phyloP scores from a whole-genome alignment of 2,797 vertebrate species.

The Syngnathus acus region DNA sequence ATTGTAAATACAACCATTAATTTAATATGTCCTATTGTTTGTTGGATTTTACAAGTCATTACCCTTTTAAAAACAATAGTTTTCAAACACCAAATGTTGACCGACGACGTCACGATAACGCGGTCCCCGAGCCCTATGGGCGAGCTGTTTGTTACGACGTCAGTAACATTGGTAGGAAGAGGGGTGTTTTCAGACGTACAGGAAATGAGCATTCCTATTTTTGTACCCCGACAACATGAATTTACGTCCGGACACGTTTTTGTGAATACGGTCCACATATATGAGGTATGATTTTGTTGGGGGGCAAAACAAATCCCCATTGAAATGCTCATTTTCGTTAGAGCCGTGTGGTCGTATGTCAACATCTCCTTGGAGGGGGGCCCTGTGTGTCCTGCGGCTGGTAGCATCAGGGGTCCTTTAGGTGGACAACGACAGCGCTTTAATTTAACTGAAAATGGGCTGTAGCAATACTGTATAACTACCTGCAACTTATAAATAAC shows the following conservation, averaged over 20 bases:
- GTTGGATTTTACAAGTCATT: background rate
- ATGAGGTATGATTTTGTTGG: constrained; percentile 29
- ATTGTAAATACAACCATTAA: background rate
- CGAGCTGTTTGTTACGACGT: constrained; percentile 47
- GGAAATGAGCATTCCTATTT: constrained; percentile 33
- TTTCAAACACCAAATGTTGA: constrained; percentile 14
- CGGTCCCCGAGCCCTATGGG: constrained; percentile 14
- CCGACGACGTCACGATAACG: constrained; percentile 44
- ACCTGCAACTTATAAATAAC: background rate
- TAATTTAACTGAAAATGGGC: background rate
- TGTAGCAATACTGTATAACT: background rate
- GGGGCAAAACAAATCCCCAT: background rate
- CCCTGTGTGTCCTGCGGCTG: constrained; percentile 19
- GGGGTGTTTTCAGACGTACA: constrained; percentile 38
- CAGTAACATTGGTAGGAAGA: constrained; percentile 26
- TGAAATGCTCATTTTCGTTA: constrained; percentile 1
- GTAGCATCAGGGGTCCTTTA: constrained; percentile 57
- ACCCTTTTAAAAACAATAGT: background rate
- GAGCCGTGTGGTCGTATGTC: constrained; percentile 69
- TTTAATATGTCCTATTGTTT: background rate
- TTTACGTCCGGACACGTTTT: background rate
- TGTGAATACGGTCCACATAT: background rate
- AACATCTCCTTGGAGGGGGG: constrained; percentile 68
- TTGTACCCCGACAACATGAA: background rate
- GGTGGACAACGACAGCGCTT: constrained; percentile 35